Conservation (phyloP, 2,797 vertebrate genomes). For the Hippocampus kuda region DNA sequence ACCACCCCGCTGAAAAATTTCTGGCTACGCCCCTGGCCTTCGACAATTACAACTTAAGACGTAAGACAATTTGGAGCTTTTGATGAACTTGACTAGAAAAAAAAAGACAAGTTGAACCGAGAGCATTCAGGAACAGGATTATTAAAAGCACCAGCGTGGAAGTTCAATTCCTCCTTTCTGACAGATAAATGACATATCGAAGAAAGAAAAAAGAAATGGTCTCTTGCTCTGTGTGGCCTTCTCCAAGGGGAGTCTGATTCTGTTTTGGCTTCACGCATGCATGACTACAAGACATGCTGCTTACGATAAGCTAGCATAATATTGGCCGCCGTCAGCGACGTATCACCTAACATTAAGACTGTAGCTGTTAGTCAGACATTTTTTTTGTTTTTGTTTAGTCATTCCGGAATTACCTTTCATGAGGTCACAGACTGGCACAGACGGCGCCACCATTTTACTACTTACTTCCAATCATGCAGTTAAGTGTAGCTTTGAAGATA, state of each 20-base stretch:
- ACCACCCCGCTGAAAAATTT: too few relatives aligned
- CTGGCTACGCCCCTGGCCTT: too few relatives aligned
- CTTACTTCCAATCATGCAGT: neutral
- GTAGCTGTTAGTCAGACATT: neutral
- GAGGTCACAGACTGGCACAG: conserved; percentile 2
- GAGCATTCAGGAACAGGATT: neutral
- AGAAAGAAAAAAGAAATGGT: neutral
- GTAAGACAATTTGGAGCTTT: neutral
- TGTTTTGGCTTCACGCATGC: conserved; percentile 6
- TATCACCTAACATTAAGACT: neutral
- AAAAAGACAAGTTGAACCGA: neutral
- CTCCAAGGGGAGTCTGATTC: conserved; percentile 8
- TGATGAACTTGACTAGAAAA: too few relatives aligned
- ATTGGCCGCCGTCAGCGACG: neutral
- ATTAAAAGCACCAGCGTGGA: neutral
- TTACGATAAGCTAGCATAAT: neutral
- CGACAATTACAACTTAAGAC: neutral
- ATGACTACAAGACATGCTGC: conserved; percentile 5
- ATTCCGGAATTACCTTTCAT: neutral
- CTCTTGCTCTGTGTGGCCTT: neutral
- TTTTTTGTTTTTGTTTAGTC: neutral
- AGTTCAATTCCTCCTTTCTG: neutral
- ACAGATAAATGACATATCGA: neutral
- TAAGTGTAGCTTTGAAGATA: neutral
- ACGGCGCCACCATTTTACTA: neutral